Evolutionary conservation across 2,113 vertebrate species (phyloP), one percentile per base, ranked within the genome.

Genomic region (Collichthys lucidus): DNA sequence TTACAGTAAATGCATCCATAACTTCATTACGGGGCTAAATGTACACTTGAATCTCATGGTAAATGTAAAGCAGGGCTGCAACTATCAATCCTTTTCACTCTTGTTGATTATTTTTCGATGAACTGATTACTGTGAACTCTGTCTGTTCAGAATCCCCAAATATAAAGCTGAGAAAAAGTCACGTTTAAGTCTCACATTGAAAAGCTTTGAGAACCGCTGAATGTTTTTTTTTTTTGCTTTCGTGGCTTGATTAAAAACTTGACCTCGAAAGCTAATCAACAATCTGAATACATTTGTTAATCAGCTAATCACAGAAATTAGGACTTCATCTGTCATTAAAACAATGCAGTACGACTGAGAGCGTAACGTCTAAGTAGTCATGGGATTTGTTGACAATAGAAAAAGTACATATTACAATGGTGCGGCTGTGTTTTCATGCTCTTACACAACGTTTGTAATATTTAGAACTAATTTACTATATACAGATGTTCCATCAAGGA

Each of bases 1-100:
- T 80, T 75, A 47, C 42, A 67, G 40, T 19, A 24, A 57, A 8
- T 24, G 65, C 53, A 40, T 63, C 31, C n/a, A 22, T 62, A 65
- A 42, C n/a, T 12, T 1, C 44, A 11, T 69, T 44, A 59, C 1
- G 10, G 59, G 11, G 11, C 31, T 11, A 50, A 67, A 44, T 73
- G 40, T 35, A 22, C 71, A 59, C 19, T 63, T 59, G 14, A 69
- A 42, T 12, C 16, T 71, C 60, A 57, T 46, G 42, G 44, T 52
- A 22, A 40, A 12, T 22, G n/a, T n/a, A n/a, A 50, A 83, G 14
- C 26, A 19, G n/a, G n/a, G 14, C 50, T 12, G 46, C 26, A 31
- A 20, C 35, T 29, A n/a, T 49, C n/a, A 26, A 52, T 63, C 2
- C 11, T 57, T 59, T 76, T 53, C 0, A 4, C 29, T 57, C 2